Percentiles rank a stretch among this genome's conserved stretches.
Conservation (phyloP, 2,888 invertebrate genomes). For the Heteromurus nitidus region DNA sequence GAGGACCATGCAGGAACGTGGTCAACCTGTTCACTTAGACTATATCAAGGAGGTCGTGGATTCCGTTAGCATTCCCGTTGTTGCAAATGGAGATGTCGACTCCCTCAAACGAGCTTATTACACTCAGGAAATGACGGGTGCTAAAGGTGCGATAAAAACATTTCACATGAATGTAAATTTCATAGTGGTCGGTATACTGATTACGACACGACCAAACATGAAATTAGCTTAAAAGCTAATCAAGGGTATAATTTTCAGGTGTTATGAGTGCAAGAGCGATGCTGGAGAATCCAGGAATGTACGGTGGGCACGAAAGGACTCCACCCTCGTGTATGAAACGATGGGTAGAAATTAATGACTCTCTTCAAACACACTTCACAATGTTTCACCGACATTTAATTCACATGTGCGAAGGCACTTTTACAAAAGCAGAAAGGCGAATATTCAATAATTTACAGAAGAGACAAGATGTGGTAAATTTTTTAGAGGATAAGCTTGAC, state of each 20-base stretch:
- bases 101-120: constrained; percentile 83
- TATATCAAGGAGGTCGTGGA: constrained; percentile 84
- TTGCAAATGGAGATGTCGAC: constrained; percentile 94
- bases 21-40: constrained; percentile 81
- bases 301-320: constrained; percentile 83
- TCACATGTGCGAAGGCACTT: constrained; percentile 92
- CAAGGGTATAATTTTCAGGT: constrained; percentile 77
- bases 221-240: too few species aligned
- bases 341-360: constrained; percentile 82
- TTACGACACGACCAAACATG: neutral
- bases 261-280: constrained; percentile 96
- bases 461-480: constrained; percentile 66
- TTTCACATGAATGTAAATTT: too few species aligned
- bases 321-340: constrained; percentile 86
- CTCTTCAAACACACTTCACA: constrained; percentile 84
- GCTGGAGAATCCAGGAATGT: constrained; percentile 93
- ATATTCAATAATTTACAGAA: constrained; percentile 85
- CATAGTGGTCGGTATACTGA: too few species aligned
- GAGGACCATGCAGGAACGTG: constrained; percentile 88
- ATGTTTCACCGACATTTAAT: constrained; percentile 97
- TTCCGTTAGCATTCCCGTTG: constrained; percentile 85
- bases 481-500: constrained; percentile 68
- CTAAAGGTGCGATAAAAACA: constrained; percentile 75
- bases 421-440: constrained; percentile 84
- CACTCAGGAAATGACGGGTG: constrained; percentile 82